Evolutionary conservation across 1,140 invertebrate genomes (phyloP), one percentile per base, ranked within the genome.

Genomic region (Mycetomoellerius zeteki): DNA sequence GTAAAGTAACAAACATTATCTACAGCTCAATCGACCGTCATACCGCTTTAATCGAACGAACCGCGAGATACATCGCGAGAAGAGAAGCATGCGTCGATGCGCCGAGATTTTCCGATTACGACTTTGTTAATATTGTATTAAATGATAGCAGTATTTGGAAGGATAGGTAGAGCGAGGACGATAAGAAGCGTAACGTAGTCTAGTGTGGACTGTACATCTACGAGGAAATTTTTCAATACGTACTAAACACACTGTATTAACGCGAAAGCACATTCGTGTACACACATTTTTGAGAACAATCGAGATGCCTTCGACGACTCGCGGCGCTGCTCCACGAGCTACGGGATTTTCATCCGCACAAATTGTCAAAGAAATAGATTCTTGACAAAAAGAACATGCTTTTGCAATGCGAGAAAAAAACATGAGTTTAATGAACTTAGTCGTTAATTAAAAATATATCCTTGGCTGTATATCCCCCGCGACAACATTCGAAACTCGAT

Each of bases 171-270:
- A 69, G 19, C 33, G 43, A 60, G 43, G 71, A 85, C n/a, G 56
- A 85, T 56, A 24, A 84, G 43, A 88, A 73, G 37, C 73, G 21
- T 89, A 43, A 87, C 62, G 71, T 91, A 91, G 87, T 85, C 24
- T 76, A 60, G 88, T 89, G 58, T 88, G 89, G 86, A 86, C 86
- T 88, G 77, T 91, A 92, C 82, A 73, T 88, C 81, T 91, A 76
- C 88, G 86, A 88, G 4, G 80, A 88, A 76, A 86, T 86, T 84
- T 86, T 88, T 92, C 91, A 76, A 81, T 89, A 91, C 82, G 86
- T 89, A 91, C 75, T 85, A 76, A 86, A 90, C 73, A 77, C 85
- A 78, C 24, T 30, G 47, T 50, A 14, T 64, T 37, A n/a, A 81
- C 58, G 75, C 47, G 62, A 37, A 71, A 81, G 14, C 16, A 71